Percentiles rank a stretch among this genome's conserved stretches.
These are phyloP conservation scores for Mimachlamys varia DNA, from an alignment of 2,888 invertebrate species.

Conservation along the genomic window DNA sequence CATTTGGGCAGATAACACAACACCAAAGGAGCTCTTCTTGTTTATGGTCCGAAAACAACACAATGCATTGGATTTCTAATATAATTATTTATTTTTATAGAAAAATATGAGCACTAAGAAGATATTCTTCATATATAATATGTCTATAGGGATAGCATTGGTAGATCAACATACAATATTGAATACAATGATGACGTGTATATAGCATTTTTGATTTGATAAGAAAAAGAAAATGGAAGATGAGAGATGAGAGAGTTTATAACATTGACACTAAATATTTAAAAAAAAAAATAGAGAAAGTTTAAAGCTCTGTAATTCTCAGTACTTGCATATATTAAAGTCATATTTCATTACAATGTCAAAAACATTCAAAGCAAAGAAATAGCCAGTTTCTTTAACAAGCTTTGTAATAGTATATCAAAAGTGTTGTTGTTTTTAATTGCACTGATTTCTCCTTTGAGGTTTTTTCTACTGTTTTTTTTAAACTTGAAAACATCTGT, in stretches of 20 bases:
- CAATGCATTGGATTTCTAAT: neutral
- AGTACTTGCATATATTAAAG: neutral
- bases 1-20: too few relatives aligned
- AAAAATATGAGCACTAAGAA: slow-evolving; percentile 31
- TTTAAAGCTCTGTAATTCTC: neutral
- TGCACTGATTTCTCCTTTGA: too few relatives aligned
- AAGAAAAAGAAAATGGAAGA: slow-evolving; percentile 18
- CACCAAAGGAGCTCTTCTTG: too few relatives aligned
- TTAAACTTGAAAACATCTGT: too few relatives aligned
- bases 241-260: neutral
- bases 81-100: slow-evolving; percentile 29
- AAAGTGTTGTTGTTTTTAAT: too few relatives aligned
- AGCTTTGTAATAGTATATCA: too few relatives aligned
- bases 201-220: neutral
- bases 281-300: neutral
- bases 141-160: neutral
- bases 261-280: neutral
- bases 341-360: too few relatives aligned
- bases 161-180: neutral
- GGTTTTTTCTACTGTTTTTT: too few relatives aligned
- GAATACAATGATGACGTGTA: neutral
- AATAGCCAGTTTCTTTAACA: too few relatives aligned
- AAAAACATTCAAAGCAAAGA: too few relatives aligned
- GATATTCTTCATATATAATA: neutral
- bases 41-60: neutral